Conservation (phyloP, 2,113 vertebrate genomes). For the Axis porcinus region DNA sequence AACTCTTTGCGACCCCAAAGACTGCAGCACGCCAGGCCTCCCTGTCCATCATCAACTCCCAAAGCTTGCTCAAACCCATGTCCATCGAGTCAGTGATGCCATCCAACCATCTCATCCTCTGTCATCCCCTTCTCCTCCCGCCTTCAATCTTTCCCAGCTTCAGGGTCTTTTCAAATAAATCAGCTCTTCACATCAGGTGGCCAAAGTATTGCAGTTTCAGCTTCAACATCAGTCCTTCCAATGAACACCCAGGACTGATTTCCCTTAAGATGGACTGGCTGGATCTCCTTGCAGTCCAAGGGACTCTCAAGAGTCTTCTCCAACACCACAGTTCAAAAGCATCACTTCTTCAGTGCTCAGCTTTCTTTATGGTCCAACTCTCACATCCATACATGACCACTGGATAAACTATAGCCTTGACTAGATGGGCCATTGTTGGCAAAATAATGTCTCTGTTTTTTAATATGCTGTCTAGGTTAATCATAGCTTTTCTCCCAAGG, state of each 20-base stretch:
- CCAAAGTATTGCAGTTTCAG: not conserved
- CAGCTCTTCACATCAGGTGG: not conserved
- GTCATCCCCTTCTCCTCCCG: accelerated
- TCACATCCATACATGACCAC: not conserved
- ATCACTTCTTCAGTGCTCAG: not conserved
- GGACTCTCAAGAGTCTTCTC: not conserved
- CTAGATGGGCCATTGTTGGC: not conserved
- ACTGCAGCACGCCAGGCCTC: not conserved
- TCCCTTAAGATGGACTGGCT: not conserved
- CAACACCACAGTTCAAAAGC: not conserved
- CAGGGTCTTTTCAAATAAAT: not conserved
- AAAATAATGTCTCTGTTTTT: not conserved
- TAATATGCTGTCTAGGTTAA: not conserved
- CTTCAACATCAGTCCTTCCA: not conserved
- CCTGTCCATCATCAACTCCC: not conserved
- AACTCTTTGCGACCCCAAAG: not conserved
- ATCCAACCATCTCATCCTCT: not conserved
- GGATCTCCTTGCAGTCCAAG: not conserved
- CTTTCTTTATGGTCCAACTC: not conserved
- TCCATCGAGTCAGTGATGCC: not conserved
- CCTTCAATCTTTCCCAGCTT: not conserved
- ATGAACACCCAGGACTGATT: not conserved
- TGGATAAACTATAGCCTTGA: not conserved
- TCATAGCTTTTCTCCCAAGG: not conserved
- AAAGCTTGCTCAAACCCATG: not conserved